These are phyloP conservation scores for Beroe forskalii DNA, from an alignment of 37 sponge, comb jelly and placozoan genomes.

Conservation along the genomic window DNA sequence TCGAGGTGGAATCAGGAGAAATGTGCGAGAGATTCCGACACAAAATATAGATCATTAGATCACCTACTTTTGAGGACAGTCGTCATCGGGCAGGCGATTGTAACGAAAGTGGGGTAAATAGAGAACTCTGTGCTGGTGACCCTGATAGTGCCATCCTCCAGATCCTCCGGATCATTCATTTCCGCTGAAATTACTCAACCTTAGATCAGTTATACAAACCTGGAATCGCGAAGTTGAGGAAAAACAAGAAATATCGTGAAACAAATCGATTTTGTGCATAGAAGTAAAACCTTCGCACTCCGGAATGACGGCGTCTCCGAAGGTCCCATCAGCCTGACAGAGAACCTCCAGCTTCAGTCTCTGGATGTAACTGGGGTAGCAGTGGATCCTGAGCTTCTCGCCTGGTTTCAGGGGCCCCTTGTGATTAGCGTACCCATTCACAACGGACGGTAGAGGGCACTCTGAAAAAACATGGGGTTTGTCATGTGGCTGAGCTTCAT, in stretches of 20 bases:
- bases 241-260: too few relatives aligned
- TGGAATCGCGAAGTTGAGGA: too few relatives aligned
- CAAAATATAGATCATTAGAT: not conserved
- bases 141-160: not conserved
- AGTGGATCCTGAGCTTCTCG: not conserved
- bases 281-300: slow-evolving; percentile 21
- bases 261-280: too few relatives aligned
- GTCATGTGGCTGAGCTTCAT: too few relatives aligned
- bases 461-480: too few relatives aligned
- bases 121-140: not conserved
- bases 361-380: not conserved
- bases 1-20: too few relatives aligned
- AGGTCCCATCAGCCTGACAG: slow-evolving; percentile 31
- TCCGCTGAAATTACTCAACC: too few relatives aligned
- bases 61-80: slow-evolving; percentile 10
- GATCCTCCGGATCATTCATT: not conserved
- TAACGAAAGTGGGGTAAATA: not conserved
- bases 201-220: too few relatives aligned
- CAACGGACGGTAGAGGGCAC: not conserved
- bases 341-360: not conserved
- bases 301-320: not conserved
- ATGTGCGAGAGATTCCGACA: not conserved
- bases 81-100: not conserved
- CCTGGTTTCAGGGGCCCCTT: not conserved
- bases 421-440: not conserved